Percentiles rank a stretch among this genome's conserved stretches.
phyloP scores from a whole-genome alignment of 2,888 invertebrate species.

The Coelogynopora nodosa region DNA sequence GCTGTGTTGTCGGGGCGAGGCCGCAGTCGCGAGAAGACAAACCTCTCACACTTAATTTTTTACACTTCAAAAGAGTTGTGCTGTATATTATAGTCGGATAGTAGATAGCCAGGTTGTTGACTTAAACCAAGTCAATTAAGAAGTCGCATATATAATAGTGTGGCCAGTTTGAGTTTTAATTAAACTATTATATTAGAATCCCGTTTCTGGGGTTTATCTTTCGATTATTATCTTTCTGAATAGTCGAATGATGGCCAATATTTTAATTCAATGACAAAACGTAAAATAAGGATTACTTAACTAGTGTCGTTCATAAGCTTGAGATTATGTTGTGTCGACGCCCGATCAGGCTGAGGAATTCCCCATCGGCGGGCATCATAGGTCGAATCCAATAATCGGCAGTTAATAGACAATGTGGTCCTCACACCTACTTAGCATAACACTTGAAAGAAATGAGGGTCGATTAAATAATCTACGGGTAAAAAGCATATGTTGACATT shows the following conservation, averaged over 20 bases:
- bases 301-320: constrained; percentile 15
- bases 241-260: background rate
- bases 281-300: background rate
- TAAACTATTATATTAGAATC: background rate
- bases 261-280: background rate
- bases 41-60: background rate
- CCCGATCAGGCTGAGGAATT: background rate
- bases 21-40: background rate
- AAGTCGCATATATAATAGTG: no score
- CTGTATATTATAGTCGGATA: no score
- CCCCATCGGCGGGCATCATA: background rate
- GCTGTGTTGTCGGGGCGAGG: background rate
- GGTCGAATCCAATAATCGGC: background rate
- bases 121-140: background rate
- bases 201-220: background rate
- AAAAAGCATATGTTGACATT: background rate
- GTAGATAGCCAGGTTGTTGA: background rate
- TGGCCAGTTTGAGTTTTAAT: background rate
- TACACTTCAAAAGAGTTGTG: background rate
- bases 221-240: background rate
- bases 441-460: background rate
- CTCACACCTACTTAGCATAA: background rate
- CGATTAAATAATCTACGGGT: background rate
- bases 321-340: background rate
- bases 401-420: background rate